Conservation (phyloP, 1,140 invertebrate species). For the Brachionus asplanchnoidis region DNA sequence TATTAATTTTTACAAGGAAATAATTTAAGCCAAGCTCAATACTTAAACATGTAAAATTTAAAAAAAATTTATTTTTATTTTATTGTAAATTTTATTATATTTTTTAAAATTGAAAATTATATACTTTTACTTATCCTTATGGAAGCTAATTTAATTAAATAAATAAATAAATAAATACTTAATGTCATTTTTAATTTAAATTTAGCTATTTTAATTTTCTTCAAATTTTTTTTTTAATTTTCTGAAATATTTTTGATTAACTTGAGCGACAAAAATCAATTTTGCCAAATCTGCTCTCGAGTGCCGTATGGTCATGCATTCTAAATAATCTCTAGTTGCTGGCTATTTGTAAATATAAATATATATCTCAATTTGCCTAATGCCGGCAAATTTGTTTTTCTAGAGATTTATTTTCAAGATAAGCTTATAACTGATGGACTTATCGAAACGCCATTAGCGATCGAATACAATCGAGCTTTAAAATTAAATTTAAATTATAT, state of each 20-base stretch:
- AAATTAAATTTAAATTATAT: slow-evolving; percentile 38
- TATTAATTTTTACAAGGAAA: not conserved
- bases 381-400: slow-evolving; percentile 26
- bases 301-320: not conserved
- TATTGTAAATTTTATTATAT: too few relatives aligned
- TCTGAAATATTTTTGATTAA: not conserved
- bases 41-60: too few relatives aligned
- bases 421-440: slow-evolving; percentile 20
- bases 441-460: slow-evolving; percentile 37
- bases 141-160: too few relatives aligned
- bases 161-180: too few relatives aligned
- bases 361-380: slow-evolving; percentile 8
- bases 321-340: not conserved
- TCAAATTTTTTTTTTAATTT: too few relatives aligned
- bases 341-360: not conserved
- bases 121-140: too few relatives aligned
- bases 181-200: too few relatives aligned
- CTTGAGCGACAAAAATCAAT: not conserved
- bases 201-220: too few relatives aligned
- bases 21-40: not conserved
- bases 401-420: slow-evolving; percentile 26
- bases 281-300: not conserved
- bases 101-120: too few relatives aligned
- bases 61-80: too few relatives aligned
- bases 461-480: not conserved